These are phyloP conservation scores for Menidia beryllina DNA, from an alignment of 2,113 vertebrate species.

Conservation along the genomic window DNA sequence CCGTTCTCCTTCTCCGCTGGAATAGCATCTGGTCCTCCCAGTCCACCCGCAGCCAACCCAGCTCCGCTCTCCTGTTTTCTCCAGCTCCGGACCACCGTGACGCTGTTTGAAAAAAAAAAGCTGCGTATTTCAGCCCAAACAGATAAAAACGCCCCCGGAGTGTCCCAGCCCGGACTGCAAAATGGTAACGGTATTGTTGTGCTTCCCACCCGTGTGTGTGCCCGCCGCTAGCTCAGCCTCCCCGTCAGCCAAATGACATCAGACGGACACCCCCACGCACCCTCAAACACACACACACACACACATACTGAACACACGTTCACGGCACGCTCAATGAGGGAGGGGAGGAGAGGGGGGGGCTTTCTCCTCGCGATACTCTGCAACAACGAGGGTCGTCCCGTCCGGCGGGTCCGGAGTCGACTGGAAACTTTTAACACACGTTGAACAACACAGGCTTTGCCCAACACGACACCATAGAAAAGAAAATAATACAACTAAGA, in stretches of 20 bases:
- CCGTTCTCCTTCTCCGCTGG: constrained; percentile 64
- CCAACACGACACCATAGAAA: neutral
- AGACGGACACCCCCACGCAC: constrained; percentile 71
- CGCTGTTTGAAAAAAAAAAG: neutral
- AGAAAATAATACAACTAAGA: neutral
- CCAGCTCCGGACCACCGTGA: neutral
- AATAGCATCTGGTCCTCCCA: constrained; percentile 77
- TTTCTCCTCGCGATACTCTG: constrained; percentile 77
- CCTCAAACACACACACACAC: constrained; percentile 13
- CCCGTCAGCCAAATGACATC: constrained; percentile 74
- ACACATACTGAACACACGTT: constrained; percentile 26
- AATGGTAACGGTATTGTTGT: constrained; percentile 55
- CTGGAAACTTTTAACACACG: too few relatives aligned
- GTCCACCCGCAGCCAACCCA: constrained; percentile 57
- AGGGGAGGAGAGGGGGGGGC: neutral
- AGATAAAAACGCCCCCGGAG: neutral
- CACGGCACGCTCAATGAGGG: constrained; percentile 54
- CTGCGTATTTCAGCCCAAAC: constrained; percentile 1
- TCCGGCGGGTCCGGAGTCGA: constrained; percentile 20
- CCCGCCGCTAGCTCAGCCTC: constrained; percentile 63
- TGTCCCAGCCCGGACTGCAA: neutral
- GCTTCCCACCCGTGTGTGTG: constrained; percentile 51
- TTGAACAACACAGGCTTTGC: too few relatives aligned
- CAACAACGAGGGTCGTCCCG: constrained; percentile 25
- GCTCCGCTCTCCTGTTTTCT: constrained; percentile 12